A percentile compares a stretch with the other conserved stretches of the same genome.
These are phyloP conservation scores for Alentia gelatinosa DNA, from an alignment of 2,888 invertebrate genomes.

Conservation along the genomic window DNA sequence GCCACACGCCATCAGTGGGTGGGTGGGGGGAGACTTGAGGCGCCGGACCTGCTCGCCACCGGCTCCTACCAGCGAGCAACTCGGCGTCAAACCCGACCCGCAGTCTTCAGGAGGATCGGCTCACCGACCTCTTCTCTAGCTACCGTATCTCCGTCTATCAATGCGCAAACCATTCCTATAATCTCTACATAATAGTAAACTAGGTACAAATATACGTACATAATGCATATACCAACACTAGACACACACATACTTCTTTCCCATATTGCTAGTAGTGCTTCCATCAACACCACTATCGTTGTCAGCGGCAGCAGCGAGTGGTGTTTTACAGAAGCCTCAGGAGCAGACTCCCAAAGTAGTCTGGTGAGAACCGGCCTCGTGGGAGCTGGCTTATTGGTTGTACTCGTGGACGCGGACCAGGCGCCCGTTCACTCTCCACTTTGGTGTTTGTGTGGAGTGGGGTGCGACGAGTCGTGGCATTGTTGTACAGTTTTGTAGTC, in stretches of 20 bases:
- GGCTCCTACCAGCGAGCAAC: neutral
- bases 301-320: neutral
- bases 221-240: neutral
- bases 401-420: constrained; percentile 1
- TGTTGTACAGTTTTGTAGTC: neutral
- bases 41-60: neutral
- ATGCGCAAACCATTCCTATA: neutral
- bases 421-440: neutral
- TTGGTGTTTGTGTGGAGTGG: neutral
- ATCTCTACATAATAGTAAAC: too few species aligned
- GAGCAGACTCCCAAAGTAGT: neutral
- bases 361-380: neutral
- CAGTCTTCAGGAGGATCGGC: neutral
- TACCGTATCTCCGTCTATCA: neutral
- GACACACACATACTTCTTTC: too few species aligned
- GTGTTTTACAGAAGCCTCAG: neutral
- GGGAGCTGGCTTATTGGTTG: neutral
- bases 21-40: neutral
- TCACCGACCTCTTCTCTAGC: neutral
- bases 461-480: neutral
- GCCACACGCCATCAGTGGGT: neutral
- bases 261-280: too few species aligned
- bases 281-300: too few species aligned
- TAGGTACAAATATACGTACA: neutral
- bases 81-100: too few species aligned